Evolutionary conservation across 2,113 vertebrate genomes (phyloP).

Genomic region (Gnathonemus longibarbis): DNA sequence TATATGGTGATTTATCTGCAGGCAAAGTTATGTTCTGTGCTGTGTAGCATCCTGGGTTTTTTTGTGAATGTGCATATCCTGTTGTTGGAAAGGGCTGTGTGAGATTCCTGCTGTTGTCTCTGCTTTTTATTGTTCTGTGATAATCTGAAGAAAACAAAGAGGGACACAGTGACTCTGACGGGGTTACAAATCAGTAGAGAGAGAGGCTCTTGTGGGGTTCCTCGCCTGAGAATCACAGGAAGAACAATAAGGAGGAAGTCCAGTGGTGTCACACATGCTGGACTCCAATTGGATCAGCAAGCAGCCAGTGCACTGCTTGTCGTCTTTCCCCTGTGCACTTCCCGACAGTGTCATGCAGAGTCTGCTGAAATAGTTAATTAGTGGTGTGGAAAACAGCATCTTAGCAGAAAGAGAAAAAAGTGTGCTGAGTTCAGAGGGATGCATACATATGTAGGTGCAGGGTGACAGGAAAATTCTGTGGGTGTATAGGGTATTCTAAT

Average conservation of each 20-base stretch:
- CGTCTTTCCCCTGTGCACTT: conserved; percentile 43
- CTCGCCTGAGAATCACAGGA: conserved; percentile 45
- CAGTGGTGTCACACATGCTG: conserved; percentile 52
- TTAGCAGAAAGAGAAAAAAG: conserved; percentile 37
- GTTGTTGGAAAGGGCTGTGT: conserved; percentile 57
- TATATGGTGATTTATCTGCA: background rate
- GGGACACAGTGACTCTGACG: background rate
- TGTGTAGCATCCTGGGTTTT: background rate
- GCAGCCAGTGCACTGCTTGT: conserved; percentile 42
- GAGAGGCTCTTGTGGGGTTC: background rate
- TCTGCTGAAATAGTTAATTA: conserved; percentile 39
- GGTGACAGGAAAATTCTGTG: conserved; percentile 67
- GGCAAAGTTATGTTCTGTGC: background rate
- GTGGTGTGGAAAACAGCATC: conserved; percentile 32
- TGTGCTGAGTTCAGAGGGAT: conserved; percentile 46
- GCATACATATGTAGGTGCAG: conserved; percentile 66
- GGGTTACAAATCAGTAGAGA: background rate
- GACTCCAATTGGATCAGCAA: conserved; percentile 43
- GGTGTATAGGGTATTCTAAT: conserved; percentile 45
- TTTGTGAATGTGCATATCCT: conserved; percentile 66
- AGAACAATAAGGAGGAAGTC: conserved; percentile 58
- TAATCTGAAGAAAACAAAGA: conserved; percentile 45
- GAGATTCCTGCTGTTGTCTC: conserved; percentile 49
- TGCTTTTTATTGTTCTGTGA: conserved; percentile 60
- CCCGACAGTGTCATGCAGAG: conserved; percentile 40